These are phyloP conservation scores for Chymomyza amoena DNA, from an alignment of 2,888 invertebrate genomes.

Conservation along the genomic window DNA sequence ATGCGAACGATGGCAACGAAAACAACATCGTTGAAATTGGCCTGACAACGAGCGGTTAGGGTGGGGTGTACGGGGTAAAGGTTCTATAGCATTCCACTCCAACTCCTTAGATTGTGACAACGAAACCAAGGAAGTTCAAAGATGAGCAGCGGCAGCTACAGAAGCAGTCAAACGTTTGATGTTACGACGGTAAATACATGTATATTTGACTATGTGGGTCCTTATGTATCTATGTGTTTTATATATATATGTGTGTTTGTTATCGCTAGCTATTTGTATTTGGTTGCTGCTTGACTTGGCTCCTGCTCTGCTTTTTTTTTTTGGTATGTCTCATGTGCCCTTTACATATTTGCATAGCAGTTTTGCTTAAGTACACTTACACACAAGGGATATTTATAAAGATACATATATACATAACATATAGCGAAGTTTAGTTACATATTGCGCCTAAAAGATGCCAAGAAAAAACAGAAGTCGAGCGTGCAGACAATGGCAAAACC, in stretches of 20 bases:
- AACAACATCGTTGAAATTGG: slow-evolving; percentile 58
- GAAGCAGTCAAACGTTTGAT: slow-evolving; percentile 64
- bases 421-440: slow-evolving; percentile 24
- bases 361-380: slow-evolving; percentile 15
- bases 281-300: slow-evolving; percentile 25
- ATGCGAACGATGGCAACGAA: slow-evolving; percentile 37
- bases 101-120: not conserved
- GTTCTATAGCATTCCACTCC: not conserved
- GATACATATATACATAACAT: not conserved
- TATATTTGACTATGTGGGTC: slow-evolving; percentile 50
- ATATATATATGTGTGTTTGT: slow-evolving; percentile 22
- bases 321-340: slow-evolving; percentile 66
- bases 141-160: slow-evolving; percentile 1
- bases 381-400: not conserved
- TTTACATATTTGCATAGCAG: slow-evolving; percentile 58
- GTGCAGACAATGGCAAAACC: not conserved
- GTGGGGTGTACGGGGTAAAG: too few species aligned
- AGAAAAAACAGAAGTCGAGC: not conserved
- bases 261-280: slow-evolving; percentile 57
- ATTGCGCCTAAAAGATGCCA: slow-evolving; percentile 19
- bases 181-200: slow-evolving; percentile 64
- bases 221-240: slow-evolving; percentile 16
- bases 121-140: not conserved
- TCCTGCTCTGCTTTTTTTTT: not conserved
- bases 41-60: slow-evolving; percentile 8